phyloP scores from a whole-genome alignment of 2,888 invertebrate genomes.

The Adelognathus sp. region DNA sequence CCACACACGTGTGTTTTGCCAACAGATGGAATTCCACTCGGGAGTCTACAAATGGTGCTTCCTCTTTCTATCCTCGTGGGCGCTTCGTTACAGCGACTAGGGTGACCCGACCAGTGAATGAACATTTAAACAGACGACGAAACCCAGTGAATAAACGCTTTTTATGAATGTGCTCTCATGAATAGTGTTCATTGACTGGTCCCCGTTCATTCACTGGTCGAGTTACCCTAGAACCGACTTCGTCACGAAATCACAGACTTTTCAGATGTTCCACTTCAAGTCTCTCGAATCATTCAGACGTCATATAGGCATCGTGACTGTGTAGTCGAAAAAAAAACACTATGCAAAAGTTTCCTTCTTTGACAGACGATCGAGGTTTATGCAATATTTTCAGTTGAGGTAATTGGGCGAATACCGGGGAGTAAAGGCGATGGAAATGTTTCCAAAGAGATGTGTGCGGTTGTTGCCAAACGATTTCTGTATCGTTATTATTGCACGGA shows the following conservation, averaged over 20 bases:
- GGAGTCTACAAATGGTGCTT: constrained; percentile 24
- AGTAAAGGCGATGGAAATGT: not conserved
- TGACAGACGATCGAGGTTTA: constrained; percentile 33
- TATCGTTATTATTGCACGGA: not conserved
- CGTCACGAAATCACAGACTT: constrained; percentile 18
- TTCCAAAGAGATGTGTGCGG: not conserved
- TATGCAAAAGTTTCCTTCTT: constrained; percentile 13
- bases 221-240: not conserved
- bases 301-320: not conserved
- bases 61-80: constrained; percentile 23
- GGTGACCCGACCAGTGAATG: no score
- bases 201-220: no score
- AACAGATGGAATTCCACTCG: constrained; percentile 48
- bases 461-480: constrained; percentile 1
- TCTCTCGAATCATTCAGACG: not conserved
- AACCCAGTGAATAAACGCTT: no score
- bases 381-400: constrained; percentile 15
- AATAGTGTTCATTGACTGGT: no score
- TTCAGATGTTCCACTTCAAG: constrained; percentile 18
- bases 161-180: no score
- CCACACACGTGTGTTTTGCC: constrained; percentile 45
- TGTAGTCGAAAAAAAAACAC: constrained; percentile 9
- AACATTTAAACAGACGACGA: no score
- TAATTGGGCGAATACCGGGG: constrained; percentile 9
- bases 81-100: constrained; percentile 12